Evolutionary conservation across 2,113 vertebrate genomes (phyloP).

Genomic region (Prunella himalayana): DNA sequence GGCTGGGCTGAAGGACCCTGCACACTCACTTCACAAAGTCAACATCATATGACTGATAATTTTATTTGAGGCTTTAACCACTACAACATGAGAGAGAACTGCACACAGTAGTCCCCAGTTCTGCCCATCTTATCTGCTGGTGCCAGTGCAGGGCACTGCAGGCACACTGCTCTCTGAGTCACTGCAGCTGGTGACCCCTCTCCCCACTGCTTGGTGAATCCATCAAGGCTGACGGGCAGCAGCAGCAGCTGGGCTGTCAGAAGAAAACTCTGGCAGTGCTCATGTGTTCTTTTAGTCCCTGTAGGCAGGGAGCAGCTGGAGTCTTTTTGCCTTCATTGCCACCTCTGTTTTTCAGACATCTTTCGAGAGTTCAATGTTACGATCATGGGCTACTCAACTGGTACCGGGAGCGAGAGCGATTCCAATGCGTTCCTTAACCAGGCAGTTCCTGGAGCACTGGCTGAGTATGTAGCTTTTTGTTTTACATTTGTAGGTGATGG

Average conservation of each 20-base stretch:
- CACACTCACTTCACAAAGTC: not conserved
- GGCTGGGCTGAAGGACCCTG: not conserved
- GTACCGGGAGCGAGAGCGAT: constrained; percentile 41
- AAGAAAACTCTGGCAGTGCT: not conserved
- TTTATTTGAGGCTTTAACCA: not conserved
- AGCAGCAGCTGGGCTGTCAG: not conserved
- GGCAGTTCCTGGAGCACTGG: constrained; percentile 82
- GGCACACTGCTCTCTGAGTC: not conserved
- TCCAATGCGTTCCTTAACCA: constrained; percentile 82
- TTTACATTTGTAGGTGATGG: not conserved
- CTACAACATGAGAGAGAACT: not conserved
- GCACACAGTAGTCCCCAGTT: not conserved
- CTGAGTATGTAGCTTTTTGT: constrained; percentile 58
- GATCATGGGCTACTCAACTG: constrained; percentile 77
- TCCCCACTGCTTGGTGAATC: not conserved
- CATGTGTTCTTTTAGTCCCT: not conserved
- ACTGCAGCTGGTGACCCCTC: not conserved
- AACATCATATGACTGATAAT: not conserved
- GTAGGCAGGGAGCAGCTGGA: not conserved
- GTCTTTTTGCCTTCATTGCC: not conserved
- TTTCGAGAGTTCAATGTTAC: constrained; percentile 78
- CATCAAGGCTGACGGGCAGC: not conserved
- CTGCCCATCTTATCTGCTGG: fast-evolving
- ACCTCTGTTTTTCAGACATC: constrained; percentile 80
- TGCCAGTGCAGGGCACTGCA: not conserved